Percentiles rank a stretch among this genome's conserved stretches.
Evolutionary conservation across 2,888 invertebrate species (phyloP).

Genomic region (Microctonus hyperodae): DNA sequence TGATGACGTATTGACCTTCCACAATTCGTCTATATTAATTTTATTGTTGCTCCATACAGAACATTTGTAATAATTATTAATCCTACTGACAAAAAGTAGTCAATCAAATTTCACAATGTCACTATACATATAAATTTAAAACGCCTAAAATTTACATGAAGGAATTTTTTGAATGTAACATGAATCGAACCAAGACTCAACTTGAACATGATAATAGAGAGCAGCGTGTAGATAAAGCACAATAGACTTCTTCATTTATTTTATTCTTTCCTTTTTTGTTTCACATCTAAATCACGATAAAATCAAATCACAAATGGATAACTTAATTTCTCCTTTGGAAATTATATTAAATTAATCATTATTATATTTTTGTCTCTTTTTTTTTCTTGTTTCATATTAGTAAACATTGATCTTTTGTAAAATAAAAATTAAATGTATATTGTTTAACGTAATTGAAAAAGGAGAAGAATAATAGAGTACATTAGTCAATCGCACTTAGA

Average conservation of each 20-base stretch:
- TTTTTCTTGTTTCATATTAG: neutral
- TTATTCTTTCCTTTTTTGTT: conserved; percentile 21
- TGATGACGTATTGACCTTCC: neutral
- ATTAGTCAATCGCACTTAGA: conserved; percentile 44
- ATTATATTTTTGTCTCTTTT: neutral
- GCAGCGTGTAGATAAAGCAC: conserved; percentile 39
- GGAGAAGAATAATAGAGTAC: conserved; percentile 50
- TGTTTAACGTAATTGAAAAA: conserved; percentile 47
- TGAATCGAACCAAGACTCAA: conserved; percentile 54
- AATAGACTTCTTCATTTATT: conserved; percentile 30
- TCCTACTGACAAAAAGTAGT: conserved; percentile 58
- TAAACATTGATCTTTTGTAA: neutral
- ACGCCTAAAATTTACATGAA: conserved; percentile 62
- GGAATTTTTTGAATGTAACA: conserved; percentile 55
- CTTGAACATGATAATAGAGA: conserved; percentile 38
- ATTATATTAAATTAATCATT: neutral
- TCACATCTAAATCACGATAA: conserved; percentile 3
- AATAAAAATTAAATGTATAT: conserved; percentile 51
- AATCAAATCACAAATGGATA: conserved; percentile 18
- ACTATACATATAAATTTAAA: conserved; percentile 61
- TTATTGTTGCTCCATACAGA: conserved; percentile 50
- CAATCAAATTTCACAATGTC: conserved; percentile 57
- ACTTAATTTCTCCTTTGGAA: conserved; percentile 2
- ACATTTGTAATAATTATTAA: conserved; percentile 50
- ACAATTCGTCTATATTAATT: conserved; percentile 46